Percentiles rank a stretch among this genome's conserved stretches.
Evolutionary conservation across 2,888 invertebrate species (phyloP).

Genomic region (Buathra laborator): DNA sequence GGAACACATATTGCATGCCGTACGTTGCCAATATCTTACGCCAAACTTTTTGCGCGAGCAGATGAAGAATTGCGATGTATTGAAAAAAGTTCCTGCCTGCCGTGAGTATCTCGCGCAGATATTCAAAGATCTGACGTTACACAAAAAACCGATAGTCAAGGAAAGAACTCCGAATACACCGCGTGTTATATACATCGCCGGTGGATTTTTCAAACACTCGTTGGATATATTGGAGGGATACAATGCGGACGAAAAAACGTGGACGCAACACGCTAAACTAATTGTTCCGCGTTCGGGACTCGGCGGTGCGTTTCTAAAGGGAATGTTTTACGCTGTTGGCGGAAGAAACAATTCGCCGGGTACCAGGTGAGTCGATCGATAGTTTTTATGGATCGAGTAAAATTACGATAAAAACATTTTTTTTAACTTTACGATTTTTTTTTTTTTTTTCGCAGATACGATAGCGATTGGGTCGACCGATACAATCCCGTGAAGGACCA

Average conservation of each 20-base stretch:
- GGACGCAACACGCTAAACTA: slow-evolving; percentile 93
- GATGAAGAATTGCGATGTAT: slow-evolving; percentile 95
- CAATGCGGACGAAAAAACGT: slow-evolving; percentile 94
- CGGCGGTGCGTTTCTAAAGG: slow-evolving; percentile 94
- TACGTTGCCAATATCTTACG: slow-evolving; percentile 96
- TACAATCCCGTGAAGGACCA: slow-evolving; percentile 95
- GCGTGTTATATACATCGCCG: slow-evolving; percentile 95
- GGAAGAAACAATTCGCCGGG: slow-evolving; percentile 96
- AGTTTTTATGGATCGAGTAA: neutral
- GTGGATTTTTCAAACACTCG: slow-evolving; percentile 95
- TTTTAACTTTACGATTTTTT: neutral
- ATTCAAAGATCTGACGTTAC: slow-evolving; percentile 95
- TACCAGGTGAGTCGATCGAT: slow-evolving; percentile 86
- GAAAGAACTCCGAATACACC: slow-evolving; percentile 95
- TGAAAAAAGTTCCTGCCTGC: slow-evolving; percentile 95
- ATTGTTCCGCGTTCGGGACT: slow-evolving; percentile 95
- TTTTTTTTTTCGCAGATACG: slow-evolving; percentile 86
- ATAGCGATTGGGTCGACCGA: slow-evolving; percentile 95
- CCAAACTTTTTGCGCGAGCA: slow-evolving; percentile 96
- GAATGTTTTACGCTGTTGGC: slow-evolving; percentile 96
- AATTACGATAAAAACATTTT: neutral
- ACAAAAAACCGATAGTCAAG: slow-evolving; percentile 94
- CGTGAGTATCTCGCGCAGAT: slow-evolving; percentile 95
- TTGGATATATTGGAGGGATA: slow-evolving; percentile 95
- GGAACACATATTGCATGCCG: slow-evolving; percentile 95